Conservation (phyloP, 2,888 invertebrate species). For the Hemaris fuciformis region DNA sequence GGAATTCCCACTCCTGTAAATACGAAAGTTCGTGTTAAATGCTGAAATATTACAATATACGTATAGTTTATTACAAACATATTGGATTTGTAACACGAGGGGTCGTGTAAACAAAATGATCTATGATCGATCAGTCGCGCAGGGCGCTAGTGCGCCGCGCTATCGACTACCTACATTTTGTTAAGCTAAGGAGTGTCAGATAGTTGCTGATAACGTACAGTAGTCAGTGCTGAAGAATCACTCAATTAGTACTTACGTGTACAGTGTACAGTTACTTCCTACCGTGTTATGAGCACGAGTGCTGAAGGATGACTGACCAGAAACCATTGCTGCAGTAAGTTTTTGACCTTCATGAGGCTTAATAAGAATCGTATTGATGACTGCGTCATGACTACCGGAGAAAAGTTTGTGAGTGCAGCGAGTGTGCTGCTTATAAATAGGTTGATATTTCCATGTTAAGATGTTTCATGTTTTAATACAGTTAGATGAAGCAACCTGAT, state of each 20-base stretch:
- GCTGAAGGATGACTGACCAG: constrained; percentile 46
- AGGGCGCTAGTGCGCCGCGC: background rate
- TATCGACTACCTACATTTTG: constrained; percentile 17
- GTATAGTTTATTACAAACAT: background rate
- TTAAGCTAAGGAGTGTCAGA: background rate
- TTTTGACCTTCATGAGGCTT: constrained; percentile 11
- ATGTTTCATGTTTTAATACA: no score
- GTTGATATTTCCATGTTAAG: no score
- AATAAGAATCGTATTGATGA: no score
- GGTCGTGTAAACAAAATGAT: no score
- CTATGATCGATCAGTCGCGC: no score
- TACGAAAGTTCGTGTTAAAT: no score
- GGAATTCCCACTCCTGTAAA: no score
- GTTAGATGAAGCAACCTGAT: no score
- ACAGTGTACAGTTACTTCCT: background rate
- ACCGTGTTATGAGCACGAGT: constrained; percentile 21
- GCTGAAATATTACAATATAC: background rate
- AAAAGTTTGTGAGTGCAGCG: no score
- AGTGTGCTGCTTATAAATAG: no score
- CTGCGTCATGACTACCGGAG: background rate
- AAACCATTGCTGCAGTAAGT: constrained; percentile 66
- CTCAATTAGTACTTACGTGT: background rate
- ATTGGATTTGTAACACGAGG: background rate
- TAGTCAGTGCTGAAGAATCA: constrained; percentile 1
- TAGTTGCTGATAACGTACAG: background rate